Percentiles rank a stretch among this genome's conserved stretches.
These are phyloP conservation scores for Drosophila sp. DNA, from an alignment of 1,140 invertebrate genomes.

Conservation along the genomic window DNA sequence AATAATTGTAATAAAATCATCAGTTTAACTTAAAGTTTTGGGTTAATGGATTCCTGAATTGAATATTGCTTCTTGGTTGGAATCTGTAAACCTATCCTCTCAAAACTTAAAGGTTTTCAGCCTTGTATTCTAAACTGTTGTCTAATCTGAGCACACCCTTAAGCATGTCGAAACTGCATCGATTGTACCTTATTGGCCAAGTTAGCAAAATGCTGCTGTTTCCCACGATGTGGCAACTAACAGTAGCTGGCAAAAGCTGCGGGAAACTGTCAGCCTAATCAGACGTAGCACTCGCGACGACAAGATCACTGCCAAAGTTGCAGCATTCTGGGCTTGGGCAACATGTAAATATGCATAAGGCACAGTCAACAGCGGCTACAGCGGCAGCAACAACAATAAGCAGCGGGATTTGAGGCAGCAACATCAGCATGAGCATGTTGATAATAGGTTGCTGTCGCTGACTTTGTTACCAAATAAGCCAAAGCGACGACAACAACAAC, in stretches of 20 bases:
- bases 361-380: constrained; percentile 25
- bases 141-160: not conserved
- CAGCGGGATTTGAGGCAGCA: constrained; percentile 57
- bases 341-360: constrained; percentile 71
- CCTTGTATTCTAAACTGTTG: not conserved
- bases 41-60: too few relatives aligned
- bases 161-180: not conserved
- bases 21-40: too few relatives aligned
- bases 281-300: constrained; percentile 69
- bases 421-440: constrained; percentile 51
- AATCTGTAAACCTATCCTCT: too few relatives aligned
- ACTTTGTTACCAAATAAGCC: constrained; percentile 65
- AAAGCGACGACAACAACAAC: constrained; percentile 33
- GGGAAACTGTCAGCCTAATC: constrained; percentile 74
- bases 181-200: not conserved
- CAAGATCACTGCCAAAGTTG: constrained; percentile 74
- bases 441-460: constrained; percentile 53
- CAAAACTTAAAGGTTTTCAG: too few relatives aligned
- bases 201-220: constrained; percentile 3
- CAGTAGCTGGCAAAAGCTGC: constrained; percentile 67
- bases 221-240: constrained; percentile 54
- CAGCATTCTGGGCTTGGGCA: constrained; percentile 23
- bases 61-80: too few relatives aligned
- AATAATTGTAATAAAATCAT: too few relatives aligned
- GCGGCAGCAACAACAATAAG: constrained; percentile 27